Base-by-base conservation (phyloP, 1,140 invertebrate genomes). In the Lerema accius region DNA sequence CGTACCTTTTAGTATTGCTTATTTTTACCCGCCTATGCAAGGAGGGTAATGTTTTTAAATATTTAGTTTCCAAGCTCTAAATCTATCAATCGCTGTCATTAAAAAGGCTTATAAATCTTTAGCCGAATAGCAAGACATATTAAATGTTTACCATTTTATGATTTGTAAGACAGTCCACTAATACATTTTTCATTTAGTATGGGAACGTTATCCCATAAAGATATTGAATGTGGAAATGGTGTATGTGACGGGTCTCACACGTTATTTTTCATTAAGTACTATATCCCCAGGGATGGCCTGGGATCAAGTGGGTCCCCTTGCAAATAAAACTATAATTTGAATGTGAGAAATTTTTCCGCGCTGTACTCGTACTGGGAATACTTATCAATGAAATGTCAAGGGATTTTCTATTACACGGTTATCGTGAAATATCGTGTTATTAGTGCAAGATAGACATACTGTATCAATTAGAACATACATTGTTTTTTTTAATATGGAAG, bases 181-280 rank as follows among this genome's bases (percentile, higher is more conserved):
- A n/a, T n/a, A n/a, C n/a, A n/a, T n/a, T n/a, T n/a, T n/a, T n/a
- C n/a, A n/a, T 32, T 32, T 32, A 9, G 1, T 32, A 9, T 32
- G 9, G 28, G 28, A 32, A 32, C 3, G 28, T 1, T 7, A 51
- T n/a, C n/a, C n/a, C n/a, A 16, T 11, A 26, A 26, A 23, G 13
- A 11, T 23, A 53, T 28, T n/a, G n/a, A n/a, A 43, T 7, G 9
- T 16, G 26, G 15, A 37, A 7, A 9, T 62, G 9, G 14, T 51
- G 23, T 45, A 35, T 28, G 42, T 46, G 5, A 14, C 37, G 17
- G 15, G 42, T 17, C 55, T 55, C 67, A 48, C 72, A 69, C 82
- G 82, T 90, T 87, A 90, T 86, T 90, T 90, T 90, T 90, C 84
- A 90, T 90, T 90, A 87, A 89, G 73, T 76, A 74, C 73, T 40